Base-by-base conservation (phyloP, 2,888 invertebrate genomes). In the Clusia tigrina region DNA sequence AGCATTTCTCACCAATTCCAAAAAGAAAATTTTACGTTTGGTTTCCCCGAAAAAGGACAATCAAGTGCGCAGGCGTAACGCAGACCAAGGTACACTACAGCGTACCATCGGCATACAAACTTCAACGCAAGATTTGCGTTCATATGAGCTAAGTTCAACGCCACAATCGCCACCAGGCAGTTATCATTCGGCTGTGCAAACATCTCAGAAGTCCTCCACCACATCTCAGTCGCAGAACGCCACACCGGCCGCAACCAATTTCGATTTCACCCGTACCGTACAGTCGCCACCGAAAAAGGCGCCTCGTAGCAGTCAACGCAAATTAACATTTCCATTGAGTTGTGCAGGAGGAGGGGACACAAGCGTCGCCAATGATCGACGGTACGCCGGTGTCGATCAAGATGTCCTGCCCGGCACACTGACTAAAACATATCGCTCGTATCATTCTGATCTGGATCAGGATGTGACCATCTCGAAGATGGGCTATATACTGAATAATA, bases 81-180 rank as follows among this genome's bases (percentile, higher is more conserved):
- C 67, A 17, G 54, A 46, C 5, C 58, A 56, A 9, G 26, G 52
- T 0, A 62, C 73, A 0, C 66, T 66, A 6, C 55, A 68, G 0
- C 78, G 79, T 46, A 77, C 78, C 1, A 73, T 82, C 32, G 82
- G 77, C 22, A 73, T 82, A 17, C 83, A 83, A 67, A 83, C 76
- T 1, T 74, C 74, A 2, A 58, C 63, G n/a, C 53, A 69, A 15
- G 74, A 77, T 48, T n/a, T 71, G 42, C 59, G 60, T 5, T 46
- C 53, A 12, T 68, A 67, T n/a, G 67, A 67, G n/a, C 69, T 69
- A 1, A 63, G 58, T 9, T 60, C 63, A 37, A 67, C 64, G 9
- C 73, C 72, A 1, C 81, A 78, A 54, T 81, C 83, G 0, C 79
- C 81, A 9, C 81, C 82, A 1, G 82, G 81, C 2, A 81, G 82